phyloP scores from a whole-genome alignment of 2,797 vertebrate genomes.

The Cynodonichthys magdalenae region DNA sequence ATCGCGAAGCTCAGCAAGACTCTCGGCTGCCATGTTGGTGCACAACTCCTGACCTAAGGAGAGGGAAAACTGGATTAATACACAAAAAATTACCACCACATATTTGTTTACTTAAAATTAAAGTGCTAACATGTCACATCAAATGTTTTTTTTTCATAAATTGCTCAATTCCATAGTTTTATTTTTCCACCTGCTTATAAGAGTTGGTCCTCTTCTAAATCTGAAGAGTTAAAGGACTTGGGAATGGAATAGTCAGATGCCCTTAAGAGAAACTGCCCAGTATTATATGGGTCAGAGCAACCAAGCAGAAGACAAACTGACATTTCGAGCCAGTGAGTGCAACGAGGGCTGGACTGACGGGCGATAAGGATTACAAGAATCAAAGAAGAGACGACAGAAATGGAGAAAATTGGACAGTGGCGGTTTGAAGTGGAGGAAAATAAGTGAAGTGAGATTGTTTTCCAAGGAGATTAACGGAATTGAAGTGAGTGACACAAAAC shows the following conservation, averaged over 20 bases:
- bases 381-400: conserved; percentile 59
- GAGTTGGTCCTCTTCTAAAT: conserved; percentile 20
- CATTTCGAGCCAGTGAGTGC: conserved; percentile 57
- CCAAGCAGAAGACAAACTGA: conserved; percentile 71
- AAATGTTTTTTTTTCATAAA: conserved; percentile 17
- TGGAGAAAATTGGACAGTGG: conserved; percentile 73
- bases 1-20: conserved; percentile 88
- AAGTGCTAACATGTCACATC: conserved; percentile 3
- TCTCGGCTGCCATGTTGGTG: conserved; percentile 81
- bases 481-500: conserved; percentile 65
- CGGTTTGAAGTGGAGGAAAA: conserved; percentile 55
- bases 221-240: conserved; percentile 32
- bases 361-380: conserved; percentile 64
- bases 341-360: conserved; percentile 51
- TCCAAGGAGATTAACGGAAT: conserved; percentile 58
- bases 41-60: conserved; percentile 56
- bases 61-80: conserved; percentile 44
- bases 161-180: conserved; percentile 6
- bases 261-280: conserved; percentile 46
- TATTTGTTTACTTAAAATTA: conserved; percentile 17
- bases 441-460: conserved; percentile 40
- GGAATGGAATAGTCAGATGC: conserved; percentile 39
- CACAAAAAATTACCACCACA: conserved; percentile 10
- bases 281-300: conserved; percentile 72
- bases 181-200: conserved; percentile 27